Percentiles rank a stretch among this genome's conserved stretches.
These are phyloP conservation scores for Drosophila pseudotakahashii DNA, from an alignment of 2,888 invertebrate species.

Conservation along the genomic window DNA sequence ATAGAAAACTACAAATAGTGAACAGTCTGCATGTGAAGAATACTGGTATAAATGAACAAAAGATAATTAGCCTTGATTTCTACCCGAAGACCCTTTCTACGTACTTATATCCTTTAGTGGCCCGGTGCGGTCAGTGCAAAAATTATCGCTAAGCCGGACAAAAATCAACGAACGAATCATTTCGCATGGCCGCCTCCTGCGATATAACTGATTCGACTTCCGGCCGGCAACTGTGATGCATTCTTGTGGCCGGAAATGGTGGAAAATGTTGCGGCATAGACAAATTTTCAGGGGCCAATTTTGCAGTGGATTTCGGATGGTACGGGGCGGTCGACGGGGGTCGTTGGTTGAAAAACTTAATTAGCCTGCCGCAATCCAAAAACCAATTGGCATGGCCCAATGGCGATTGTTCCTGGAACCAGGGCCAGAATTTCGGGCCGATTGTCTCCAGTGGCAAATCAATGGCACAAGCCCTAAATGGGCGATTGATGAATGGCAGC, in stretches of 20 bases:
- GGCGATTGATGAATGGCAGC: background rate
- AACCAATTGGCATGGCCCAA: slow-evolving; percentile 40
- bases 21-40: too few species aligned
- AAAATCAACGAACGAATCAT: slow-evolving; percentile 3
- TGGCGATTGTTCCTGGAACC: slow-evolving; percentile 21
- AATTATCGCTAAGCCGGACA: slow-evolving; percentile 17
- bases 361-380: slow-evolving; percentile 37
- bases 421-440: slow-evolving; percentile 21
- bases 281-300: slow-evolving; percentile 10
- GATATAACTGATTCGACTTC: slow-evolving; percentile 14
- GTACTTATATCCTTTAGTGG: background rate
- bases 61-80: background rate
- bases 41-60: background rate
- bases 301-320: background rate
- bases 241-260: slow-evolving; percentile 29
- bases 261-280: slow-evolving; percentile 20
- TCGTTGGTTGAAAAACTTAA: slow-evolving; percentile 22
- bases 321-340: background rate
- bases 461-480: slow-evolving; percentile 25
- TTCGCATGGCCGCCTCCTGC: slow-evolving; percentile 18
- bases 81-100: background rate
- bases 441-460: slow-evolving; percentile 37
- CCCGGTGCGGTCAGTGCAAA: slow-evolving; percentile 8
- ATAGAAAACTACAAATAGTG: too few species aligned
- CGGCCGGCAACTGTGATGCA: slow-evolving; percentile 21